A percentile compares a stretch with the other conserved stretches of the same genome.
phyloP scores from a whole-genome alignment of 1,140 invertebrate genomes.

The Papilio polyxenes region DNA sequence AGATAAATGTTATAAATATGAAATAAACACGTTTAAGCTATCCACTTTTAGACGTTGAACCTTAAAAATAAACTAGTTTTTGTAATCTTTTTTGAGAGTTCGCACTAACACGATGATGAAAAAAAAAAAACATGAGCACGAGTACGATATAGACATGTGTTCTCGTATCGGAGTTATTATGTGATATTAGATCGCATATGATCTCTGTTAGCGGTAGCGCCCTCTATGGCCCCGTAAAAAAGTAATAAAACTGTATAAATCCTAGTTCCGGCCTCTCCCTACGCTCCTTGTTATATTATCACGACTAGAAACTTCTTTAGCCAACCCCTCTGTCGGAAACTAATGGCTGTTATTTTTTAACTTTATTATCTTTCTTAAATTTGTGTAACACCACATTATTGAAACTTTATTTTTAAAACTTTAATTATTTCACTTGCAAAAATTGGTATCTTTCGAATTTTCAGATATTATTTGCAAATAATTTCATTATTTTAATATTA shows the following conservation, averaged over 20 bases:
- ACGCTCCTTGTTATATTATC: constrained; percentile 66
- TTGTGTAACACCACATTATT: neutral
- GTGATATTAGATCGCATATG: constrained; percentile 54
- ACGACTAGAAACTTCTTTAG: constrained; percentile 52
- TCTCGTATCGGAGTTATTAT: constrained; percentile 44
- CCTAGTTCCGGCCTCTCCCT: constrained; percentile 54
- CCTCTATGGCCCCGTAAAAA: constrained; percentile 68
- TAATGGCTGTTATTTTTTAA: constrained; percentile 26
- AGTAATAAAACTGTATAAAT: constrained; percentile 78
- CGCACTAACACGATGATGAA: neutral
- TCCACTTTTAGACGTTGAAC: too few species aligned
- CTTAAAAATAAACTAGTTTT: too few species aligned
- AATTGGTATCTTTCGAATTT: too few species aligned
- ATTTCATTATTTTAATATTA: too few species aligned
- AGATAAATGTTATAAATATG: too few species aligned
- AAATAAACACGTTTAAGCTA: too few species aligned
- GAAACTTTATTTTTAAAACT: neutral
- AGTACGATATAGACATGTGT: constrained; percentile 40
- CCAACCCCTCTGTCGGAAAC: constrained; percentile 13
- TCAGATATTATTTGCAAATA: too few species aligned
- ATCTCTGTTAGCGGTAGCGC: constrained; percentile 55
- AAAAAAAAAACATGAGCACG: neutral
- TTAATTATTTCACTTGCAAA: neutral
- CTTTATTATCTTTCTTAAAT: constrained; percentile 22
- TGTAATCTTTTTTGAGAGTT: too few species aligned